Base-by-base conservation (phyloP, 2,888 invertebrate genomes). In the Diaphora mendica region DNA sequence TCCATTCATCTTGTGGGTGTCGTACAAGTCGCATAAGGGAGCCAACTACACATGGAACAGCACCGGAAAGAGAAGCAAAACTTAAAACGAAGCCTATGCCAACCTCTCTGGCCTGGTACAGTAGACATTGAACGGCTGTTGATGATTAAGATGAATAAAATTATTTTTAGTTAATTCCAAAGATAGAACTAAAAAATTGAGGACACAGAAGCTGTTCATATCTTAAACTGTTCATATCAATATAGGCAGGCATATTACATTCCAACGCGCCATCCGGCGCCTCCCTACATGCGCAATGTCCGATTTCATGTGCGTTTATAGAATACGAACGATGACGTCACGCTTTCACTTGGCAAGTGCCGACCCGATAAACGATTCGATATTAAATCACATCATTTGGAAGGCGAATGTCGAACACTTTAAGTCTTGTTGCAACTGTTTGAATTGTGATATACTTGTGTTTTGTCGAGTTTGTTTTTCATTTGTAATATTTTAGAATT, bases 271-370 rank as follows among this genome's bases (percentile, higher is more conserved):
- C 66, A 48, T 66, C 62, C 66, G 66, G 67, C 78, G 74, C 51
- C 51, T 80, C 83, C 81, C 82, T 74, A 75, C 72, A 77, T 79
- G 72, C 76, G 74, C 76, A 67, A 66, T 80, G 81, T 78, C 76
- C 75, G 80, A 80, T 80, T 84, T 81, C 82, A 76, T 77, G 79
- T 79, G 83, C 73, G 78, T 77, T 77, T 77, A 81, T 79, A 83
- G 81, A 85, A 85, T 78, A 79, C 72, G 77, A 75, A 77, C 78
- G 35, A 39, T 83, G 84, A 86, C 86, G 86, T 86, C 83, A 86
- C 80, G 81, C 86, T 86, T 86, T 86, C 86, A 85, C 86, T 85
- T 80, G 77, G 79, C 86, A 79, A 80, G 77, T 80, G 78, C 44
- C 74, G 73, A 78, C 74, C 75, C 68, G 78, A 77, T 77, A 80